Evolutionary conservation across 2,113 vertebrate genomes (phyloP), one percentile per base, ranked within the genome.

Genomic region (Calidris pugnax): DNA sequence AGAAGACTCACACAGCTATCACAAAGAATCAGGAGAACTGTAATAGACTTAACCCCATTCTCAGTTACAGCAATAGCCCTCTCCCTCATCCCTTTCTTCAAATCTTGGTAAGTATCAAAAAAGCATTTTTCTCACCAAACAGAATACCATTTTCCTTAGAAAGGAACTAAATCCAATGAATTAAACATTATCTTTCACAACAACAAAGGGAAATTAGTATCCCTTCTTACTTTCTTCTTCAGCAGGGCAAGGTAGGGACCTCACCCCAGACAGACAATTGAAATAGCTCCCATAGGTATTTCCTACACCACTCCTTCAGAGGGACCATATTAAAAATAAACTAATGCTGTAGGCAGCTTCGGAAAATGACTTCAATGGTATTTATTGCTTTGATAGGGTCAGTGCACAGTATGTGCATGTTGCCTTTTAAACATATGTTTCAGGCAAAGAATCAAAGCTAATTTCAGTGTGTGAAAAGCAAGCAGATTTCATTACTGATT

Each of bases 401-500:
- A 97, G 89, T 91, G 85, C 91, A 94, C 71, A 93, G 90, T 83
- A 96, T 91, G 97, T 56, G 80, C 92, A 79, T 97, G 97, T 97
- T 98, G 97, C 97, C 94, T 98, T 97, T 98, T 97, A 97, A 98
- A 98, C 97, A 95, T 96, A 97, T 92, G 96, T 98, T 98, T 98
- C 95, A 96, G 94, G 96, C 87, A 90, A 97, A 98, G 97, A 98
- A 98, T 98, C 97, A 98, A 98, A 98, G 98, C 93, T 98, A 98
- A 98, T 98, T 98, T 98, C 97, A 97, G 97, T 72, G 90, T 97
- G 95, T 98, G 97, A 98, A 98, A 98, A 98, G 97, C 97, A 95
- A 97, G 97, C 91, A 98, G 98, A 98, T 98, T 97, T 97, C 97
- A 98, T 98, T 98, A 98, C 96, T 97, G 98, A 98, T 98, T 98